Evolutionary conservation across 2,797 vertebrate species (phyloP).

Genomic region (Tapera naevia): DNA sequence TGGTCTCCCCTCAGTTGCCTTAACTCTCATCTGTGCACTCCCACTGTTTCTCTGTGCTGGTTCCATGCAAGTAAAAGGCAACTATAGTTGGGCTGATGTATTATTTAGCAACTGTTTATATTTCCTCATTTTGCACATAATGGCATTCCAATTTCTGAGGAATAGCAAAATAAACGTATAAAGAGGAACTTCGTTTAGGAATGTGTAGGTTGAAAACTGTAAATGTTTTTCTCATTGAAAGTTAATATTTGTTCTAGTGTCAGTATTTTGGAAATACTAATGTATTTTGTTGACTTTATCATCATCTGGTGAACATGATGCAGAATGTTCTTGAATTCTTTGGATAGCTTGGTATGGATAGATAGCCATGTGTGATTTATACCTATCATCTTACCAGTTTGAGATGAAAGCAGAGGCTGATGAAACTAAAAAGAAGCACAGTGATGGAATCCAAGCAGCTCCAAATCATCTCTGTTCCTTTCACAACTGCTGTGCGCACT

Average conservation of each 20-base stretch:
- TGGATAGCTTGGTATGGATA: background rate
- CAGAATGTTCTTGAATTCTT: background rate
- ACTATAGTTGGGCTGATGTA: background rate
- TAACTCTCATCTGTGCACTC: background rate
- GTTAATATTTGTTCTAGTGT: conserved; percentile 21
- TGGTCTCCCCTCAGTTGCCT: background rate
- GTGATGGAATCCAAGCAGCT: background rate
- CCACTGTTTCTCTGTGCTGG: background rate
- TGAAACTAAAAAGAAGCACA: background rate
- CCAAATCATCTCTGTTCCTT: background rate
- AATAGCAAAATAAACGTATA: background rate
- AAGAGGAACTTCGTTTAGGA: conserved; percentile 22
- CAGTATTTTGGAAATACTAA: conserved; percentile 47
- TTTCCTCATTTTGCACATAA: background rate
- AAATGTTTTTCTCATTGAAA: conserved; percentile 14
- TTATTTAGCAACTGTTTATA: background rate
- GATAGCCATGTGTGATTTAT: background rate
- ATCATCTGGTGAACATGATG: background rate
- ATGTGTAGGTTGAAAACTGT: conserved; percentile 17
- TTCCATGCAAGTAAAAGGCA: background rate
- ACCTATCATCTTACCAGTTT: background rate
- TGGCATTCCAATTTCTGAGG: background rate
- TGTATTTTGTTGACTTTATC: conserved; percentile 25
- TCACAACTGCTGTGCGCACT: background rate
- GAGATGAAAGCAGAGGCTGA: background rate